Conservation (phyloP, 2,797 vertebrate species). For the Xiphophorus birchmanni region DNA sequence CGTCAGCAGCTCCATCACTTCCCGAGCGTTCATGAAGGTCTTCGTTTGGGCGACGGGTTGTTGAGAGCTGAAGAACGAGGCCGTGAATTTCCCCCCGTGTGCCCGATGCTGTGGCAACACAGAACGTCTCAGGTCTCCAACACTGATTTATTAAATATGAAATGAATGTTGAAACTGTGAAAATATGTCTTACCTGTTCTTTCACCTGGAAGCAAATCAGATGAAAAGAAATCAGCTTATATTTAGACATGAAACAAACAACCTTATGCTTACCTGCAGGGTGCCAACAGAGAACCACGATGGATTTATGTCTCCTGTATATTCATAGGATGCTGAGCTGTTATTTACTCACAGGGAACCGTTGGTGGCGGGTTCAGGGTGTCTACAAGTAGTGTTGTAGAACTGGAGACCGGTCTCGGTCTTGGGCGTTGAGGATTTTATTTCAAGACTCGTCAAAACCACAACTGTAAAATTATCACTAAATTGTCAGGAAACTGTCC, state of each 20-base stretch:
- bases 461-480: too few relatives aligned
- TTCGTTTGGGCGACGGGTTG: conserved; percentile 41
- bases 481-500: too few relatives aligned
- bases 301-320: background rate
- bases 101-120: conserved; percentile 54
- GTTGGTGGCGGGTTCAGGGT: background rate
- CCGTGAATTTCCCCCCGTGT: conserved; percentile 59
- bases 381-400: too few relatives aligned
- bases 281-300: background rate
- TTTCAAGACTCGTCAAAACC: too few relatives aligned
- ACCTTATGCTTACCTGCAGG: background rate
- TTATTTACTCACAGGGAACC: background rate
- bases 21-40: conserved; percentile 49
- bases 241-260: background rate
- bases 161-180: background rate
- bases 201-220: conserved; percentile 57
- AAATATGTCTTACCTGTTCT: conserved; percentile 63
- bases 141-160: background rate
- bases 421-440: too few relatives aligned
- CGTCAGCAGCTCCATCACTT: conserved; percentile 59
- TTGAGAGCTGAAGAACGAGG: conserved; percentile 60
- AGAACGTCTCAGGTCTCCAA: background rate
- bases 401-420: too few relatives aligned
- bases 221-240: background rate
- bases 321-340: background rate